Evolutionary conservation across 2,797 vertebrate genomes (phyloP).

Genomic region (Notoglanidium macrostoma): DNA sequence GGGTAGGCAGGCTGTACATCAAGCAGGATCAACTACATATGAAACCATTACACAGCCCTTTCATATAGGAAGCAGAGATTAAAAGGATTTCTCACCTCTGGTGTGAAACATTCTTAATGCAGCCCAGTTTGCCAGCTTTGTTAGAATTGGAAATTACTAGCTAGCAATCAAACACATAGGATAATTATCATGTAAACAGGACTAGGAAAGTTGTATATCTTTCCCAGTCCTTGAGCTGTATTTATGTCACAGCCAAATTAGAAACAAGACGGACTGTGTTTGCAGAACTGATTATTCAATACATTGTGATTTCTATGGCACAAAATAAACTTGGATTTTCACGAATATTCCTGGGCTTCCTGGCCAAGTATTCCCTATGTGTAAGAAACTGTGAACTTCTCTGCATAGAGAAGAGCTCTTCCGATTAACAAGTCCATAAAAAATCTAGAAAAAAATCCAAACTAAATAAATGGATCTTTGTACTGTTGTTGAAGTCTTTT

Average conservation of each 20-base stretch:
- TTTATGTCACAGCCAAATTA: background rate
- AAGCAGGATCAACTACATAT: background rate
- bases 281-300: background rate
- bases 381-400: background rate
- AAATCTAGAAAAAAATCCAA: background rate
- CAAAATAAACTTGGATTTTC: background rate
- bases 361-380: background rate
- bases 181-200: background rate
- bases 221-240: background rate
- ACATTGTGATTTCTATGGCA: background rate
- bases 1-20: background rate
- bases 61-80: background rate
- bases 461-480: background rate
- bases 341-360: background rate
- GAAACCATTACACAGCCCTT: background rate
- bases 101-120: background rate
- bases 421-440: background rate
- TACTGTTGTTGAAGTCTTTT: background rate
- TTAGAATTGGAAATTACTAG: background rate
- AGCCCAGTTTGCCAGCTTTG: background rate
- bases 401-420: background rate
- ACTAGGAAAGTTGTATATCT: background rate
- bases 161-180: background rate
- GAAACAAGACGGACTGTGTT: background rate
- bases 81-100: background rate